Evolutionary conservation across 2,113 vertebrate species (phyloP), one percentile per base, ranked within the genome.

Genomic region (Cranoglanis bouderius): DNA sequence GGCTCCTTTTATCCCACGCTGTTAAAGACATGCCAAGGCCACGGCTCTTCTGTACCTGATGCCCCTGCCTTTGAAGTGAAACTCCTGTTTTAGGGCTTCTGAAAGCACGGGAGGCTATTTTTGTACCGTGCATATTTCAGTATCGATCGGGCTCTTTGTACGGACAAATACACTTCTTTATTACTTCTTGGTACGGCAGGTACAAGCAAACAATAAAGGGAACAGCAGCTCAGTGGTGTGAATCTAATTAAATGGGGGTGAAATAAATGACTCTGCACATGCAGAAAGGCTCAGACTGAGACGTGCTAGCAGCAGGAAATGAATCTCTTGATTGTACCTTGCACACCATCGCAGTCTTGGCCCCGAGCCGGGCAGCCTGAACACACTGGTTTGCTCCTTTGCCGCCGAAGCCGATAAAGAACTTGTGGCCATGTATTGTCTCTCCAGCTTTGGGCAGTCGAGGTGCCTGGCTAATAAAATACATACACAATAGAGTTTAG

Each of bases 381-480:
- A 99, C 94, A 90, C 98, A 99, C 77, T 99, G 98, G 93, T 99
- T 99, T 93, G 98, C 98, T 89, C 98, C 98, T 95, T 99, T 99
- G 82, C 98, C 98, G 88, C 98, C 98, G 91, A 98, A 99, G 87
- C 98, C 98, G 88, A 97, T 95, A 87, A 99, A 98, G 95, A 99
- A 99, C 92, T 96, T 97, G 90, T 97, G 96, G 88, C 98, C 98
- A 19, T 97, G 97, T 94, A 99, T 95, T 86, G 98, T 99, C 95
- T 99, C 98, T 92, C 98, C 98, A 49, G 95, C 95, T 95, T 95
- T 99, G 78, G 98, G 98, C 91, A 99, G 94, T 85, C 97, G 96
- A 0, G 96, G 94, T 26, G 97, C 95, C 93, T 97, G 95, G 92
- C 98, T 99, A 92, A 92, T 84, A 67, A 72, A 91, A 92, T 92